Evolutionary conservation across 2,113 vertebrate genomes (phyloP), one percentile per base, ranked within the genome.

Genomic region (Brachyhypopomus occidentalis): DNA sequence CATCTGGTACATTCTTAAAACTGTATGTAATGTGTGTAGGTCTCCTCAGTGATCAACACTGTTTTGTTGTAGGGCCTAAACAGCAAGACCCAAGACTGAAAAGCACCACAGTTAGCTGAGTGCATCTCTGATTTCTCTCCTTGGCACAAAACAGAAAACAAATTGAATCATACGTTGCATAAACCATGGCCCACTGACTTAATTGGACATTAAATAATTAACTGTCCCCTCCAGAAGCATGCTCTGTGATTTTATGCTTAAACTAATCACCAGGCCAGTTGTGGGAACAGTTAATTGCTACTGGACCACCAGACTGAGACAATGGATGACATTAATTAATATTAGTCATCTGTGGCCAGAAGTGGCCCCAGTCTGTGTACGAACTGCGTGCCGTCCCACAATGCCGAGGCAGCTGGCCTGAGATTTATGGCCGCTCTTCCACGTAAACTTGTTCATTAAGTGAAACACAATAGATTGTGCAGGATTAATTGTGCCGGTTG

Each of bases 141-240:
- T 81, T 63, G 36, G 25, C 58, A 72, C n/a, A 34, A 75, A 63
- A 79, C 30, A 63, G 59, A 81, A 86, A 87, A 86, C 75, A 84
- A 83, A 86, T 84, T 86, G 80, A 86, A 81, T 78, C 23, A 55
- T 64, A 60, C 79, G 77, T 82, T 89, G 58, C 77, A 86, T 88
- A 81, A 88, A 86, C 86, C 82, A 79, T 74, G 71, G 83, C 74
- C 85, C 81, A 72, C 76, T 75, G 81, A 77, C 76, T 87, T 88
- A 84, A 90, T 89, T 88, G 83, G 85, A 77, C 80, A 83, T 83
- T 89, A 90, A 89, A 87, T 92, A 89, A 92, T 92, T 90, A 91
- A 88, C 75, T 73, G 76, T 82, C 82, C 79, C 76, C 52, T 78
- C 86, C 78, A 88, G 83, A 86, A 82, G 83, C 83, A 82, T 87